These are phyloP conservation scores for Sprattus sprattus DNA, from an alignment of 2,113 vertebrate species.

Conservation along the genomic window DNA sequence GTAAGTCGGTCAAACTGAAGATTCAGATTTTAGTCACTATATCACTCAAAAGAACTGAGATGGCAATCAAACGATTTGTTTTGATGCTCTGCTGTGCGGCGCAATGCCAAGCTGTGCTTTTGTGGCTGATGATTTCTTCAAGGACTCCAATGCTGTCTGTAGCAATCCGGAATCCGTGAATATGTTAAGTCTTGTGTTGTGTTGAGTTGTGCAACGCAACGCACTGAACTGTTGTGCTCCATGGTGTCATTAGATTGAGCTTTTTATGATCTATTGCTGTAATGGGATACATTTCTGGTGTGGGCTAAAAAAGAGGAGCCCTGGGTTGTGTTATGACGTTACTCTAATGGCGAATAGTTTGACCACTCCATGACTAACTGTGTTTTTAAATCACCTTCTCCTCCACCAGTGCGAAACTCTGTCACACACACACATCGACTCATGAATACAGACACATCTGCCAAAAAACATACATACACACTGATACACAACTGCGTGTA, in stretches of 20 bases:
- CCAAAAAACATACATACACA: neutral
- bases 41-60: neutral
- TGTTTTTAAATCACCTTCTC: conserved; percentile 77
- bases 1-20: neutral
- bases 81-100: neutral
- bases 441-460: neutral
- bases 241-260: too few species aligned
- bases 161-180: neutral
- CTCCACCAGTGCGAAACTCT: conserved; percentile 90
- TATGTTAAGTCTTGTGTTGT: too few species aligned
- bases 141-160: neutral
- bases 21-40: neutral
- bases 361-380: too few species aligned
- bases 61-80: too few species aligned
- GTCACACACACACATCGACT: neutral
- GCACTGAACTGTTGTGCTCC: too few species aligned
- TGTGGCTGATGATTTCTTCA: neutral
- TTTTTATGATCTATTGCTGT: too few species aligned
- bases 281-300: too few species aligned
- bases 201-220: too few species aligned
- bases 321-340: too few species aligned
- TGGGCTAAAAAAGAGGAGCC: too few species aligned
- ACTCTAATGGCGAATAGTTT: too few species aligned
- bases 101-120: too few species aligned
- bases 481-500: neutral